Evolutionary conservation across 2,797 vertebrate species (phyloP).

Genomic region (Lutjanus campechanus): DNA sequence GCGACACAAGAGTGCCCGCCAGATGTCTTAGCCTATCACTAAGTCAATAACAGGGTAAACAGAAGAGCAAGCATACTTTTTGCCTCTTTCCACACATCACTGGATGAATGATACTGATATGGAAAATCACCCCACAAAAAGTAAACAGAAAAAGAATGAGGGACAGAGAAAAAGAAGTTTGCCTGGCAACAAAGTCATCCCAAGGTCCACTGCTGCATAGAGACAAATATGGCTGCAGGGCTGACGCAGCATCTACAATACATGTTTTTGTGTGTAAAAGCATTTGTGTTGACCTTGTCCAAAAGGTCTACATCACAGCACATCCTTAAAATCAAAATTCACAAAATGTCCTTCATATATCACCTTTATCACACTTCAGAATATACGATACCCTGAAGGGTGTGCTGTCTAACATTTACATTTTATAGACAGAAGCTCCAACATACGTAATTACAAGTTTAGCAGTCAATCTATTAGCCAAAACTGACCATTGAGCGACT

Average conservation of each 20-base stretch:
- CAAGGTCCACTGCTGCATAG: conserved; percentile 81
- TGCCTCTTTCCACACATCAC: conserved; percentile 77
- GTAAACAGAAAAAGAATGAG: conserved; percentile 84
- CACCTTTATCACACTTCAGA: neutral
- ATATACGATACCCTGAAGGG: conserved; percentile 4
- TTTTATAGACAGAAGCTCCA: neutral
- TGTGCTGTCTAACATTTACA: neutral
- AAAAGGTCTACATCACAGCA: conserved; percentile 34
- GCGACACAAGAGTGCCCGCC: conserved; percentile 80
- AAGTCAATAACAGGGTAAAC: conserved; percentile 87
- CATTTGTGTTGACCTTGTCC: conserved; percentile 56
- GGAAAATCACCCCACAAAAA: conserved; percentile 84
- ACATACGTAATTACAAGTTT: conserved; percentile 1
- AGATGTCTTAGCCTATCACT: conserved; percentile 82
- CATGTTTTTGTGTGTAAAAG: conserved; percentile 39
- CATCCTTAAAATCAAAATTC: conserved; percentile 56
- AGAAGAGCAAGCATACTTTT: conserved; percentile 82
- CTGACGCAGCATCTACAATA: conserved; percentile 49
- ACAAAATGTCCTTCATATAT: conserved; percentile 25
- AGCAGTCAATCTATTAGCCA: conserved; percentile 17
- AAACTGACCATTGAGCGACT: conserved; percentile 24
- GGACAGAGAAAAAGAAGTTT: conserved; percentile 72
- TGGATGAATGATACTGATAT: conserved; percentile 82
- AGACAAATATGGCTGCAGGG: conserved; percentile 68
- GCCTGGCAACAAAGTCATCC: conserved; percentile 83